These are phyloP conservation scores for Periophthalmodon schlosseri DNA, from an alignment of 2,113 vertebrate genomes.

Conservation along the genomic window DNA sequence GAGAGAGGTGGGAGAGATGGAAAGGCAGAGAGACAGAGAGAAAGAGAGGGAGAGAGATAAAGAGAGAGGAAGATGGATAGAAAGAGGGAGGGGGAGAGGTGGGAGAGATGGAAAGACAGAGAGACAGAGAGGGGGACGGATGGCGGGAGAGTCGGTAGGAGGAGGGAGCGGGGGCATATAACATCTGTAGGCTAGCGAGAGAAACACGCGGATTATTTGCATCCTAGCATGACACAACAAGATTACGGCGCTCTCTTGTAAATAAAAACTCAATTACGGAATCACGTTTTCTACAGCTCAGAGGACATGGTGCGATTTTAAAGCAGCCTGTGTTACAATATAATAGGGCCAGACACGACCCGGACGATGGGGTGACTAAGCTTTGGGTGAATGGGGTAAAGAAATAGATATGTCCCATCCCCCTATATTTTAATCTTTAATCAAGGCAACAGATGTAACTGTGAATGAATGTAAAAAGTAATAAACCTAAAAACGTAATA, in stretches of 20 bases:
- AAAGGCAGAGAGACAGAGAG: too few species aligned
- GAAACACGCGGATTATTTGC: constrained; percentile 50
- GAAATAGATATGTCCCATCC: neutral
- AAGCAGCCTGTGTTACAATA: constrained; percentile 1
- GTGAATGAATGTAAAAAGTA: neutral
- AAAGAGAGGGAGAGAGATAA: too few species aligned
- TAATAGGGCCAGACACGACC: neutral
- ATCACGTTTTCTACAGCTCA: constrained; percentile 35
- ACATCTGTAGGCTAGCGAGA: constrained; percentile 34
- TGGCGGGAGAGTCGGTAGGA: constrained; percentile 7
- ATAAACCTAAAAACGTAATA: neutral
- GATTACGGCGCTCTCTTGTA: constrained; percentile 53
- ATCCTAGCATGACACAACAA: constrained; percentile 44
- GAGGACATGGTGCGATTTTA: constrained; percentile 22
- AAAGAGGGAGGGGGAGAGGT: too few species aligned
- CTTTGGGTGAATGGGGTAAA: neutral
- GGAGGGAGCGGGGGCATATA: constrained; percentile 15
- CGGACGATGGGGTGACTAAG: neutral
- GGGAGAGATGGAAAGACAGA: neutral
- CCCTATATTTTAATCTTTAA: neutral
- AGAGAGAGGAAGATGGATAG: too few species aligned
- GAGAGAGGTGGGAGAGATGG: too few species aligned
- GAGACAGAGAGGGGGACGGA: constrained; percentile 4
- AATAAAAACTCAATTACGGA: constrained; percentile 47
- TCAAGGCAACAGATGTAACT: neutral